phyloP scores from a whole-genome alignment of 2,797 vertebrate species.

The Cynodonichthys magdalenae region DNA sequence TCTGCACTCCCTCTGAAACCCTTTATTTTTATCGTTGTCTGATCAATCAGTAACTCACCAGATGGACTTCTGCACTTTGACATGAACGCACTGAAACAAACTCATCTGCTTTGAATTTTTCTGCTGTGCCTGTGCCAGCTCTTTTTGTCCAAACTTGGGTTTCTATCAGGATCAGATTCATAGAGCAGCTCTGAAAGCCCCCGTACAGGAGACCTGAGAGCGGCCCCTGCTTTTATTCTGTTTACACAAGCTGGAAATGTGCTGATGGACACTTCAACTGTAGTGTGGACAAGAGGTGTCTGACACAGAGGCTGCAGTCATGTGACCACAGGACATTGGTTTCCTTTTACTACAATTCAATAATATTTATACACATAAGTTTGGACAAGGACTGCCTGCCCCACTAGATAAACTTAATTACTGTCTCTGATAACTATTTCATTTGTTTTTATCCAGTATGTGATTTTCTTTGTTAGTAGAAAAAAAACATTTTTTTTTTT shows the following conservation, averaged over 20 bases:
- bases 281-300: constrained; percentile 46
- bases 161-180: constrained; percentile 43
- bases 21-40: neutral
- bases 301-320: constrained; percentile 1
- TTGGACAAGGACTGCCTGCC: no score
- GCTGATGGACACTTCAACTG: constrained; percentile 65
- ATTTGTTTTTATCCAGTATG: no score
- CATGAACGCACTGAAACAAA: neutral
- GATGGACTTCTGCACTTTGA: constrained; percentile 17
- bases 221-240: constrained; percentile 68
- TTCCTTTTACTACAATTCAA: neutral
- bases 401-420: no score
- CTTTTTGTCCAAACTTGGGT: constrained; percentile 41
- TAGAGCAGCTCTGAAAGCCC: constrained; percentile 34
- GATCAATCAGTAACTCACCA: constrained; percentile 29
- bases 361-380: no score
- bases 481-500: no score
- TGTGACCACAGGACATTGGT: neutral
- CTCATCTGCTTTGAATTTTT: neutral
- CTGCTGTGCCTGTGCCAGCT: constrained; percentile 4
- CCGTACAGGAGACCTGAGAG: constrained; percentile 36
- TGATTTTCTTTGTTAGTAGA: no score
- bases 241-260: constrained; percentile 73
- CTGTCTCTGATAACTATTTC: no score
- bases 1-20: constrained; percentile 4